Evolutionary conservation across 2,888 invertebrate species (phyloP).

Genomic region (Caenorhabditis parvicauda): DNA sequence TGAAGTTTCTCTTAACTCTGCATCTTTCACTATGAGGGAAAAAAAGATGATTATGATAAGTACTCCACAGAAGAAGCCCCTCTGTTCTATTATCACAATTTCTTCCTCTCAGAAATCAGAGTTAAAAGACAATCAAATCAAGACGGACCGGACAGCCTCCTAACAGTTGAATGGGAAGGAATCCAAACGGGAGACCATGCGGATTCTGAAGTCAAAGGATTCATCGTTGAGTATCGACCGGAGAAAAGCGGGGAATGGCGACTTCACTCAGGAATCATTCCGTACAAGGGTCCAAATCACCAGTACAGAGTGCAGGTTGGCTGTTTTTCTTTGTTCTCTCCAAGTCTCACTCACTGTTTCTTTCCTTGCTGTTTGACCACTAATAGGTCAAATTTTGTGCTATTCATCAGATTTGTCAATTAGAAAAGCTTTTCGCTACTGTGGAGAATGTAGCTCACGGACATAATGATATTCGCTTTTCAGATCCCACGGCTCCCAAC

Average conservation of each 20-base stretch:
- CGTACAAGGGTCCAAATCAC: slow-evolving; percentile 62
- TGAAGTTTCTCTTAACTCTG: no score
- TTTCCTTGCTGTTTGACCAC: no score
- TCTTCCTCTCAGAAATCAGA: slow-evolving; percentile 18
- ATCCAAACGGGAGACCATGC: slow-evolving; percentile 61
- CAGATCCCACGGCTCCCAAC: slow-evolving; percentile 61
- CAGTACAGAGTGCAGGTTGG: slow-evolving; percentile 60
- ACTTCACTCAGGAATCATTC: slow-evolving; percentile 62
- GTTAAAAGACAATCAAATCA: slow-evolving; percentile 39
- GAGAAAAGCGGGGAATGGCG: slow-evolving; percentile 59
- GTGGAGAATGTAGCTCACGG: no score
- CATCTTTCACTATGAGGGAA: no score
- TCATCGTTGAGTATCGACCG: slow-evolving; percentile 61
- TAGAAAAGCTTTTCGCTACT: no score
- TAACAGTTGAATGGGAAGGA: slow-evolving; percentile 63
- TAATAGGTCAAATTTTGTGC: no score
- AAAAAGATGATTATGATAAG: no score
- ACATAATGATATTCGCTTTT: slow-evolving; percentile 5
- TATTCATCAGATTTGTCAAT: no score
- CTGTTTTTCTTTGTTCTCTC: no score
- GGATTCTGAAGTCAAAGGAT: slow-evolving; percentile 60
- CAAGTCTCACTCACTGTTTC: no score
- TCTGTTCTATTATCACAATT: no score
- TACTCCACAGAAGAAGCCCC: no score
- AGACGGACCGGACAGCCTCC: slow-evolving; percentile 49